phyloP scores from a whole-genome alignment of 2,797 vertebrate genomes.

The Sparidentex hasta region DNA sequence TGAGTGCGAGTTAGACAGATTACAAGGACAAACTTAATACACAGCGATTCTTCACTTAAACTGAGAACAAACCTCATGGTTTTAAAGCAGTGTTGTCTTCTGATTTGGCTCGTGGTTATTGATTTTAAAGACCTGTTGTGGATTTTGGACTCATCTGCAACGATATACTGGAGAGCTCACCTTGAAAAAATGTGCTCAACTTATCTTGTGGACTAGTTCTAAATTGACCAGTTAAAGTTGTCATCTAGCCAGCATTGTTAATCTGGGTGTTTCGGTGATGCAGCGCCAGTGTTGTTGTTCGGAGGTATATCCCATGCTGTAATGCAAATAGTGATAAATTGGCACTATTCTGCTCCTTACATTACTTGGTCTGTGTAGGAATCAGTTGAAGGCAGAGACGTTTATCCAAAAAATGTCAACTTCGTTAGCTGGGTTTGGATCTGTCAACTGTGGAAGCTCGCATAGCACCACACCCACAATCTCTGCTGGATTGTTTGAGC shows the following conservation, averaged over 20 bases:
- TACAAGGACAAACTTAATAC: not conserved
- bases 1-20: not conserved
- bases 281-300: not conserved
- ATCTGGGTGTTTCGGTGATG: not conserved
- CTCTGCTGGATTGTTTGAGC: not conserved
- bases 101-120: not conserved
- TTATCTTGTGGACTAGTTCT: not conserved
- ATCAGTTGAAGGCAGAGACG: not conserved
- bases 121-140: not conserved
- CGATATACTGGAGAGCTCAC: not conserved
- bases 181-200: not conserved
- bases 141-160: constrained; percentile 3
- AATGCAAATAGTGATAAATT: not conserved
- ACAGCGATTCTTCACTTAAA: not conserved
- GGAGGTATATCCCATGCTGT: not conserved
- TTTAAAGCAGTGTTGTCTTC: not conserved
- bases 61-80: not conserved
- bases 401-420: not conserved
- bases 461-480: constrained; percentile 6
- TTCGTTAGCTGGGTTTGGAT: not conserved
- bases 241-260: not conserved
- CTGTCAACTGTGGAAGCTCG: not conserved
- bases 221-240: not conserved
- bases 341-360: not conserved
- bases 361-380: not conserved